Conservation (phyloP, 1,140 invertebrate species). For the Zaprionus camerounensis region DNA sequence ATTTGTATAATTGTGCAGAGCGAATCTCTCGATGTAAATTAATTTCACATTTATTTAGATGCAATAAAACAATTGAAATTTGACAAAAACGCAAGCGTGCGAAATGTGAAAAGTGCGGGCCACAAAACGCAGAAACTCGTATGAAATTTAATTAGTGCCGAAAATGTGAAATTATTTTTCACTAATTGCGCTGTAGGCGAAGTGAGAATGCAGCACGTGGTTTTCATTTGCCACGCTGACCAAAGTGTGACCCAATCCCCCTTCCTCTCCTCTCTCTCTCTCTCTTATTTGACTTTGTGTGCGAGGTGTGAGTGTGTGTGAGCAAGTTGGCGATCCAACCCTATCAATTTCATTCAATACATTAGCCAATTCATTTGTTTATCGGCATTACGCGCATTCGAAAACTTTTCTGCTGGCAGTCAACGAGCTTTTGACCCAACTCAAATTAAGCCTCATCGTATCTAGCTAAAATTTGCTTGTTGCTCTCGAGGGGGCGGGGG, state of each 20-base stretch:
- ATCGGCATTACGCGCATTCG: conserved; percentile 38
- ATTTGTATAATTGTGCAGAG: not conserved
- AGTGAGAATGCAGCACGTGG: conserved; percentile 26
- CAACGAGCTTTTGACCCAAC: conserved; percentile 30
- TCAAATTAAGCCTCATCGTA: conserved; percentile 40
- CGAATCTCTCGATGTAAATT: conserved; percentile 29
- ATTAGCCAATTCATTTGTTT: conserved; percentile 63
- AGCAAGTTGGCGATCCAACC: not conserved
- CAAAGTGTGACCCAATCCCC: conserved; percentile 12
- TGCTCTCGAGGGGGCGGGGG: conserved; percentile 15
- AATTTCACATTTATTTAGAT: conserved; percentile 54
- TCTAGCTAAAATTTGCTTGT: conserved; percentile 51
- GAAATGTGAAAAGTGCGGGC: conserved; percentile 34
- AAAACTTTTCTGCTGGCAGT: conserved; percentile 46
- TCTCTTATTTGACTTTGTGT: conserved; percentile 4
- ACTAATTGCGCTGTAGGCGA: conserved; percentile 66
- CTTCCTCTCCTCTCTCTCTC: not conserved
- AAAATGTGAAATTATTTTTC: conserved; percentile 70
- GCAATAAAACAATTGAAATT: conserved; percentile 69
- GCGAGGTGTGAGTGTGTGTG: not conserved
- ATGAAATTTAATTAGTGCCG: conserved; percentile 77
- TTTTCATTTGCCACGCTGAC: conserved; percentile 14
- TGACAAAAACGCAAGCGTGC: conserved; percentile 49
- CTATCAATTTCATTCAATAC: conserved; percentile 63
- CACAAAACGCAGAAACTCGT: conserved; percentile 45